phyloP scores from a whole-genome alignment of 30 jellyfish, hydroid and myxozoan genomes.

The Rhopilema esculentum region DNA sequence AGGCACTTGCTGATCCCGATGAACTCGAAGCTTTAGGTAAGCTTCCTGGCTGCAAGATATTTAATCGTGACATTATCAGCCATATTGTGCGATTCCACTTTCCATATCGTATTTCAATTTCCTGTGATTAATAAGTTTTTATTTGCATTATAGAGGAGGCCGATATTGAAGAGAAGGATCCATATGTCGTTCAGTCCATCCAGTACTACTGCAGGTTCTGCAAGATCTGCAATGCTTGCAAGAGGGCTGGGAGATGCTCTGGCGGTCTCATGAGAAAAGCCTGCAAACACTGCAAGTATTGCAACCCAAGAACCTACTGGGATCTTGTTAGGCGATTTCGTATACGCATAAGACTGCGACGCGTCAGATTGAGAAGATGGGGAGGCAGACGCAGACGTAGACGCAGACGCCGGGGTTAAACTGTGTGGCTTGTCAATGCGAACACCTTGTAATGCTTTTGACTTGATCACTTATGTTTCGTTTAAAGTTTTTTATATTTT shows the following conservation, averaged over 20 bases:
- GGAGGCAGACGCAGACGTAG: slow-evolving; percentile 27
- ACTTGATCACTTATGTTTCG: background rate
- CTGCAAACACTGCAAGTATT: slow-evolving; percentile 31
- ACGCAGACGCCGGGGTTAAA: slow-evolving; percentile 37
- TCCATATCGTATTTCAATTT: background rate
- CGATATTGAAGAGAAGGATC: slow-evolving; percentile 22
- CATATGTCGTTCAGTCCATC: slow-evolving; percentile 16
- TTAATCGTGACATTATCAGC: no score
- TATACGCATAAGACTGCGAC: slow-evolving; percentile 26
- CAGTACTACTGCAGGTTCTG: slow-evolving; percentile 46
- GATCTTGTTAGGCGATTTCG: slow-evolving; percentile 28
- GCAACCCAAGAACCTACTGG: slow-evolving; percentile 53
- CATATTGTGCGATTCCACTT: background rate
- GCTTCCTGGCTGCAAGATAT: no score
- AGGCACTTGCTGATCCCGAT: slow-evolving; percentile 20
- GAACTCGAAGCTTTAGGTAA: slow-evolving; percentile 18
- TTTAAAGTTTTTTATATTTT: no score
- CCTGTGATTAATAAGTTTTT: background rate
- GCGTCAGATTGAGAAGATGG: slow-evolving; percentile 13
- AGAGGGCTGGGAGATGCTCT: slow-evolving; percentile 19
- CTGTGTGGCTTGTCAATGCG: background rate
- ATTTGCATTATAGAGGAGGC: slow-evolving; percentile 24
- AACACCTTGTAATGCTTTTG: background rate
- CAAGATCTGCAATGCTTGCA: slow-evolving; percentile 32
- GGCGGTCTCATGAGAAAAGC: slow-evolving; percentile 31